Evolutionary conservation across 2,888 invertebrate species (phyloP).

Genomic region (Yponomeuta sedellus): DNA sequence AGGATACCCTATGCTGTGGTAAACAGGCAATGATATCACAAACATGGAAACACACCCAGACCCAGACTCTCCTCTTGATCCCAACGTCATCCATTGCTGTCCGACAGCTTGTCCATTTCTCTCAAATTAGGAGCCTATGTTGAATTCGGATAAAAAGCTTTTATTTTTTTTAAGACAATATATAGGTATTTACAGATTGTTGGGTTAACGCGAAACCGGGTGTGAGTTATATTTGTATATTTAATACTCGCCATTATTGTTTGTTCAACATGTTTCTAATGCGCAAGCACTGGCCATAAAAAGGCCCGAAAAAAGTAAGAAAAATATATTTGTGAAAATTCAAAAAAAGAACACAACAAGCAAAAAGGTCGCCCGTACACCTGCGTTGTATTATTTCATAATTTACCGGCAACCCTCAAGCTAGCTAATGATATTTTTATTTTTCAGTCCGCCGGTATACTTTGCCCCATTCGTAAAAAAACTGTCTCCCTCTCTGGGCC

Average conservation of each 20-base stretch:
- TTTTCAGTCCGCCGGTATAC: constrained; percentile 22
- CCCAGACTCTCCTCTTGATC: too few relatives aligned
- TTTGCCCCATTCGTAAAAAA: constrained; percentile 6
- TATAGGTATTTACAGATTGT: too few relatives aligned
- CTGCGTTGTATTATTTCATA: constrained; percentile 52
- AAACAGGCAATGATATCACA: too few relatives aligned
- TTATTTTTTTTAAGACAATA: too few relatives aligned
- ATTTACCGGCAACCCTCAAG: constrained; percentile 39
- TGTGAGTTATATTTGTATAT: too few relatives aligned
- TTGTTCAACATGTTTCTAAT: constrained; percentile 19
- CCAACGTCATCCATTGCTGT: too few relatives aligned
- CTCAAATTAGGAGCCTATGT: too few relatives aligned
- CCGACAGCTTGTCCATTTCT: too few relatives aligned
- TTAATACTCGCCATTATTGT: constrained; percentile 16
- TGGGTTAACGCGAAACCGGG: too few relatives aligned
- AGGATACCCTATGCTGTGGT: too few relatives aligned
- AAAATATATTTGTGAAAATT: constrained; percentile 16
- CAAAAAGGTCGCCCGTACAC: constrained; percentile 28
- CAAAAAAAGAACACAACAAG: constrained; percentile 8
- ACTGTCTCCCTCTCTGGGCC: constrained; percentile 2
- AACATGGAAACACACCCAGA: too few relatives aligned
- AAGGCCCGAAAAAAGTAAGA: constrained; percentile 4
- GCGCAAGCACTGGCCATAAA: constrained; percentile 9
- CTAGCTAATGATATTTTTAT: constrained; percentile 48
- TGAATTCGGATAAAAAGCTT: too few relatives aligned